Base-by-base conservation (phyloP, 2,888 invertebrate genomes). In the Drepana falcataria region DNA sequence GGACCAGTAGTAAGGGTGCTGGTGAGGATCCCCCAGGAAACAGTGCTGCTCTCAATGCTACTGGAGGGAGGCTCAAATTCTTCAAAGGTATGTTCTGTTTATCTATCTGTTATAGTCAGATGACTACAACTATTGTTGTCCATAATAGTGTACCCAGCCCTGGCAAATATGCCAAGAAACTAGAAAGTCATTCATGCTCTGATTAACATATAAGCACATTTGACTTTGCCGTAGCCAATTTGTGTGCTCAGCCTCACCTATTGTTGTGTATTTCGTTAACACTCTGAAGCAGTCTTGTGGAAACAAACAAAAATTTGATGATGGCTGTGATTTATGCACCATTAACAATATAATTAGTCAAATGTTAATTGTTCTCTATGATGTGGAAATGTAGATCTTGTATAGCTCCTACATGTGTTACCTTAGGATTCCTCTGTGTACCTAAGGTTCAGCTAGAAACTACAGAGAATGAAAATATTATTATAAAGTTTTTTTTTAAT, bases 1-100 rank as follows among this genome's bases (percentile, higher is more conserved):
- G 93, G 87, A 93, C 92, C 91, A 92, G 92, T 91, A 92, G 93
- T 79, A 92, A 90, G 83, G 85, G 84, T 80, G 84, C 83, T 59
- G 83, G 71, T 75, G 91, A 91, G 63, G 91, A 92, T 78, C 80
- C 79, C 75, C 82, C 86, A 71, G 91, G 90, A 78, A 83, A 79
- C 68, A 83, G 75, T 73, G 77, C 90, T 65, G 73, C 86, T 69
- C 76, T 85, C 75, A 73, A 81, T 73, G 77, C 91, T 63, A 92
- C 94, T 79, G 95, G 95, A 70, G 95, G 95, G 77, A 93, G 95
- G 73, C 93, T 95, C 68, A 95, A 95, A 83, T 95, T 95, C 87
- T 95, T 95, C 83, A 95, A 95, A 93, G 94, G 94, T 94, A 77
- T 79, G 83, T 85, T 58, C 56, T 58, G 52, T 62, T 59, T 64